Evolutionary conservation across 2,888 invertebrate genomes (phyloP), one percentile per base, ranked within the genome.

Genomic region (Teinopalpus imperialis): DNA sequence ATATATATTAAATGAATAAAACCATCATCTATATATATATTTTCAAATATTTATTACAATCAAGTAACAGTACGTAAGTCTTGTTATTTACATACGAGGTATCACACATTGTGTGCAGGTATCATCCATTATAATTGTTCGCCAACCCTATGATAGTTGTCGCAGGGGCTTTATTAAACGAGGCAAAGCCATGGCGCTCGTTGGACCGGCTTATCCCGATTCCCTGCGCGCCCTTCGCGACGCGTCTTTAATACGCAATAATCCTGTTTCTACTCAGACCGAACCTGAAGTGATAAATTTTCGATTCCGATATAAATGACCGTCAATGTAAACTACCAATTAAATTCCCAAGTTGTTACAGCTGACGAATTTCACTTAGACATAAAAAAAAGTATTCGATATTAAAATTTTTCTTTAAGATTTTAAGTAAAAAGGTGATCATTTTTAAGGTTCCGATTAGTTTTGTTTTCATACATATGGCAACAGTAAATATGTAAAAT

Each of bases 121-220:
- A 21, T 24, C 26, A 34, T n/a, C n/a, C n/a, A 34, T 34, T 37
- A 16, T 26, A 18, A 49, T 32, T 12, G 35, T 42, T 52, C 53
- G 61, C 59, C 65, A 81, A 59, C 83, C 85, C 83, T 82, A 71
- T 57, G 56, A 71, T 74, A 74, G 80, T 81, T 83, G 85, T 85
- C 86, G 79, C 76, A 66, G 69, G 70, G 69, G 75, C 81, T 83
- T 80, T 83, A 85, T 81, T 82, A 85, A 83, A 82, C 74, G 76
- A 77, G 74, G 71, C 69, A 73, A 72, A 75, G 74, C 71, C 73
- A 81, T 80, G 81, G 82, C 78, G 79, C 78, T 78, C 78, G 82
- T 79, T 75, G 76, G 82, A 85, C 85, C 86, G 86, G 87, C 79
- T 85, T 81, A 81, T 76, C 77, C 80, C 77, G 79, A 78, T 78